Base-by-base conservation (phyloP, 37 sponge, comb jelly and placozoan species). In the Beroe ovata region DNA sequence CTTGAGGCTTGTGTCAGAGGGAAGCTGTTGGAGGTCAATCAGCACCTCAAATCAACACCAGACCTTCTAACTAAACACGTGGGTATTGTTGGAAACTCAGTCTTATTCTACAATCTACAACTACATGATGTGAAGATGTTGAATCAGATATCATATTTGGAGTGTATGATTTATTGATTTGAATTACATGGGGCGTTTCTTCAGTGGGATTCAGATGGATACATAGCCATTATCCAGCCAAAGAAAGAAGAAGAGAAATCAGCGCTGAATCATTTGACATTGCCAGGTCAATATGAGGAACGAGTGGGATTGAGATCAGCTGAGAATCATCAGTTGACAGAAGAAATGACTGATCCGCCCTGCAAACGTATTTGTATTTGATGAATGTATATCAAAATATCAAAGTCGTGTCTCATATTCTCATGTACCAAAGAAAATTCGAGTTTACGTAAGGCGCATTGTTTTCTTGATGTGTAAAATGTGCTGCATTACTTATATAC, bases 171-270 rank as follows among this genome's bases (percentile, higher is more conserved):
- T 19, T 58, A 58, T 58, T 58, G 59, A 58, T 58, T 58, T 58
- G 18, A 58, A 58, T 18, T n/a, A n/a, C n/a, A n/a, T n/a, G n/a
- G 11, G 11, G 16, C 18, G 18, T 58, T 58, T 58, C 11, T 35
- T 77, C 54, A 77, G 47, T 77, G 84, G 25, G 84, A 77, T 77
- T 77, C 84, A 14, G 84, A 77, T 28, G 84, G 84, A 23, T 77
- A 77, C 54, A 40, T 77, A n/a, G 84, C 84, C 1, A 42, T 77
- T 42, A 77, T 77, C 14, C 84, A 77, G 33, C 84, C 84, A 16
- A 77, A 77, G 23, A 77, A 77, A 77, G 54, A 42, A 42, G 84
- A 77, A 19, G 84, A 77, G 21, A 77, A 77, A 54, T 42, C n/a
- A 18, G 54, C 28, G 1, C 28, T 77, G 25, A 77, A 40, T 21